Evolutionary conservation across 2,797 vertebrate species (phyloP).

Genomic region (Melanotaenia nigrans): DNA sequence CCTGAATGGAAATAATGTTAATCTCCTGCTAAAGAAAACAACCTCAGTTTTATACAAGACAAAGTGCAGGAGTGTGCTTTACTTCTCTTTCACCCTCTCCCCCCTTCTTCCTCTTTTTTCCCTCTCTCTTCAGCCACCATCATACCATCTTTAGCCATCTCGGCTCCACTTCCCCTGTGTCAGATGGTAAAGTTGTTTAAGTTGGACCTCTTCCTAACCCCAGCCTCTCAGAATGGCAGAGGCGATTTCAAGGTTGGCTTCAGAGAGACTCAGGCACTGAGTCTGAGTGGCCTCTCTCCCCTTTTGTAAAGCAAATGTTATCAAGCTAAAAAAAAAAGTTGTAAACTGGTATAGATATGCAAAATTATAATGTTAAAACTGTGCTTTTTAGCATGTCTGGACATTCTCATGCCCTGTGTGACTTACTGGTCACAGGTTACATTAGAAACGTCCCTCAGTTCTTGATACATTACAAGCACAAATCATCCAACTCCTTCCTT

Average conservation of each 20-base stretch:
- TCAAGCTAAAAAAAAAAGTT: conserved; percentile 36
- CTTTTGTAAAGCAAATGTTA: conserved; percentile 48
- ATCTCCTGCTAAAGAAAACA: conserved; percentile 72
- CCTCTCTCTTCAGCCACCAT: conserved; percentile 57
- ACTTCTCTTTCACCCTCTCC: conserved; percentile 44
- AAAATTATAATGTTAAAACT: conserved; percentile 34
- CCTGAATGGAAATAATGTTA: conserved; percentile 74
- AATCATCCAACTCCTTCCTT: conserved; percentile 56
- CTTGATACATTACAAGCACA: conserved; percentile 33
- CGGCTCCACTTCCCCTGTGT: conserved; percentile 66
- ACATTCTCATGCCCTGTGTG: conserved; percentile 47
- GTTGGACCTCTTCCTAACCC: conserved; percentile 77
- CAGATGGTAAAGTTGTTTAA: conserved; percentile 79
- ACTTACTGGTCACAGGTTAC: conserved; percentile 56
- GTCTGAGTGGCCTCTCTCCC: conserved; percentile 29
- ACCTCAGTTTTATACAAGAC: conserved; percentile 67
- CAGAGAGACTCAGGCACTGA: conserved; percentile 37
- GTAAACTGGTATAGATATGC: conserved; percentile 26
- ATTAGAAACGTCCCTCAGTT: conserved; percentile 58
- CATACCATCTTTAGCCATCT: conserved; percentile 78
- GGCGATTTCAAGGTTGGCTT: conserved; percentile 68
- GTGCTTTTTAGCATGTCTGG: conserved; percentile 46
- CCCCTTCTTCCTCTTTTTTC: conserved; percentile 29
- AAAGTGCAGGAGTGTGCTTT: conserved; percentile 63
- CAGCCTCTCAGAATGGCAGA: conserved; percentile 70